Evolutionary conservation across 2,888 invertebrate species (phyloP).

Genomic region (Listrodromus nycthemerus): DNA sequence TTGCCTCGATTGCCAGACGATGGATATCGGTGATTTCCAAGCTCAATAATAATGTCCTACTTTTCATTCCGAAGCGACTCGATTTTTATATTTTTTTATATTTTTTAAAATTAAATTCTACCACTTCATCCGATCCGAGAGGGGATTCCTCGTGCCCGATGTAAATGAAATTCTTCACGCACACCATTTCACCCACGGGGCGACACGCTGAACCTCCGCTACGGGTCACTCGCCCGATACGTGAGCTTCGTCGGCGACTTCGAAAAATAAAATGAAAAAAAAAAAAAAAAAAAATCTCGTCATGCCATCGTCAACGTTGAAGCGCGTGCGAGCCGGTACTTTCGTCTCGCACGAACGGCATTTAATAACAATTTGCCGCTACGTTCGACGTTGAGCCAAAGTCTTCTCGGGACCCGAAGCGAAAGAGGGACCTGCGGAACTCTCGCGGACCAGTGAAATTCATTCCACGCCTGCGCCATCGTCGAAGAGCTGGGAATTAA

Average conservation of each 20-base stretch:
- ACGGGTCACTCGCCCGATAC: constrained; percentile 24
- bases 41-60: constrained; percentile 35
- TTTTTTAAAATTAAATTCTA: constrained; percentile 27
- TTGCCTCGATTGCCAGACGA: constrained; percentile 39
- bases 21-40: constrained; percentile 41
- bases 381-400: constrained; percentile 42
- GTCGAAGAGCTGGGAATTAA: not conserved
- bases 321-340: constrained; percentile 61
- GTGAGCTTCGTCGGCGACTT: constrained; percentile 29
- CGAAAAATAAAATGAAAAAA: constrained; percentile 15
- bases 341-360: constrained; percentile 72
- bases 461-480: constrained; percentile 40
- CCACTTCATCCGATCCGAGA: constrained; percentile 1
- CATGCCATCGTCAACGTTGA: constrained; percentile 58
- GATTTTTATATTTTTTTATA: not conserved
- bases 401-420: constrained; percentile 45
- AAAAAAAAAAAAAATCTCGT: constrained; percentile 52
- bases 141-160: constrained; percentile 11
- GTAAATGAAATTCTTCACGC: constrained; percentile 59
- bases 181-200: constrained; percentile 59
- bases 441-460: constrained; percentile 37
- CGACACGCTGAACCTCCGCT: constrained; percentile 11
- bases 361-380: constrained; percentile 72
- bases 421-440: constrained; percentile 42
- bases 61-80: constrained; percentile 35